Base-by-base conservation (phyloP, 1,140 invertebrate genomes). In the Lanistes nyassanus region DNA sequence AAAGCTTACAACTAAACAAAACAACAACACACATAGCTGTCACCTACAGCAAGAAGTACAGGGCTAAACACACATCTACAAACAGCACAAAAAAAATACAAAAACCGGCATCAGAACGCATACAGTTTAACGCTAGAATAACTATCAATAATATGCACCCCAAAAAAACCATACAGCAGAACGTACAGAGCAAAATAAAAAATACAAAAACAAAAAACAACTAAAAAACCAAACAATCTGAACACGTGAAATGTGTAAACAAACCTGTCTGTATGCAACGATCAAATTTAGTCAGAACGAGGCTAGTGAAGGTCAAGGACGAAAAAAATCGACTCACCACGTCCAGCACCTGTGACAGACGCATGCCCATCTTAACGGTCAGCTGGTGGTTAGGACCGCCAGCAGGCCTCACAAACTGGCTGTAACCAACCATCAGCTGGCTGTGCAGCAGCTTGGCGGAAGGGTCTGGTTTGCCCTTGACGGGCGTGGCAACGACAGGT, bases 351-450 rank as follows among this genome's bases (percentile, higher is more conserved):
- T 98, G 96, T 0, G 96, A 97, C 55, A 98, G 91, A 62, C 96
- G 90, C 55, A 98, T 90, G n/a, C 96, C 96, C 34, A 98, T 90
- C 87, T 96, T 96, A 60, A 98, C 96, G 36, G 96, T 91, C 13
- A 97, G 93, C 86, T 96, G 96, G 87, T 96, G 81, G 96, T 71
- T 55, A 0, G 66, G 51, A 0, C 70, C 75, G 81, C 93, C 93
- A 13, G 98, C 95, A 1, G 97, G 97, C 84, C 96, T 91, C 74
- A 97, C 96, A 51, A 97, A 92, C 76, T 96, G 92, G 90, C 98
- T 98, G 89, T 98, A 99, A 89, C 96, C 97, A 81, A 94, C 95
- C 76, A 99, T 92, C 42, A 99, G 91, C 90, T 98, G 96, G 72
- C 89, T 82, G 77, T 90, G 89, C 6, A 90, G 82, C 37, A 82